phyloP scores from a whole-genome alignment of 2,113 vertebrate genomes.

The Paedocypris sp. region DNA sequence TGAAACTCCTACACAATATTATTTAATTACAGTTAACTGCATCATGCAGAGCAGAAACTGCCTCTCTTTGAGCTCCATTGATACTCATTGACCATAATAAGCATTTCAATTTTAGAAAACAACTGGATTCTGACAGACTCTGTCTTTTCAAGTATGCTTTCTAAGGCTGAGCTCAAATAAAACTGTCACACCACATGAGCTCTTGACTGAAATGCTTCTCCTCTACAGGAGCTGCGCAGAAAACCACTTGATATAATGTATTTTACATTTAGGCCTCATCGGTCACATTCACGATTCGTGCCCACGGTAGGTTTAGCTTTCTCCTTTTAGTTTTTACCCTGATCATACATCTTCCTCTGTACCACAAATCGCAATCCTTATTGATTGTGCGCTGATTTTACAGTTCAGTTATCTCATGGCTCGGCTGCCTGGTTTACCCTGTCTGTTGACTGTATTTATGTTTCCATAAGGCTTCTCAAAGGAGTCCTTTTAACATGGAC shows the following conservation, averaged over 20 bases:
- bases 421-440: conserved; percentile 20
- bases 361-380: conserved; percentile 1
- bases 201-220: background rate
- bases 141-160: background rate
- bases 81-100: background rate
- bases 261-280: background rate
- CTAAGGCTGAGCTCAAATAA: background rate
- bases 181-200: background rate
- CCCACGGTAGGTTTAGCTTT: conserved; percentile 2
- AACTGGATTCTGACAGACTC: background rate
- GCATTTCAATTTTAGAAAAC: background rate
- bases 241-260: background rate
- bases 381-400: conserved; percentile 48
- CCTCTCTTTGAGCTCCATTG: background rate
- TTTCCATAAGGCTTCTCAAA: conserved; percentile 42
- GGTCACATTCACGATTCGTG: background rate
- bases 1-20: too few species aligned
- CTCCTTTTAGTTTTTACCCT: conserved; percentile 15
- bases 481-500: conserved; percentile 30
- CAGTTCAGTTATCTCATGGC: conserved; percentile 41
- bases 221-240: too few species aligned
- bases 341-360: conserved; percentile 34
- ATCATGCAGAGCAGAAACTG: background rate
- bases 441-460: conserved; percentile 45
- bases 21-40: background rate